These are phyloP conservation scores for Suncus etruscus DNA, from an alignment of 2,113 vertebrate species.

Conservation along the genomic window DNA sequence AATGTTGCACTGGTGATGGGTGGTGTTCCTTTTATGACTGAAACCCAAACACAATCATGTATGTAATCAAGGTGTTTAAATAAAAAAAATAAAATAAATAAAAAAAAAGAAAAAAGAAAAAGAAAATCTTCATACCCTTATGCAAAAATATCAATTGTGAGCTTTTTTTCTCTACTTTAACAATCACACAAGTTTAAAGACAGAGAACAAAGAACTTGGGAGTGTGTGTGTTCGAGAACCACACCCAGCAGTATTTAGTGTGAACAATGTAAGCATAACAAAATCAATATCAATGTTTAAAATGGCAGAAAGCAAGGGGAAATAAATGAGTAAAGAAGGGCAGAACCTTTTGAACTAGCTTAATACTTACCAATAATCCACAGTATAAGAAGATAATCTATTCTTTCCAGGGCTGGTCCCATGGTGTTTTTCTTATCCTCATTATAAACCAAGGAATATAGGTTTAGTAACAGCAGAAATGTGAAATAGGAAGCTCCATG, in stretches of 20 bases:
- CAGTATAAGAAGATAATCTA: conserved; percentile 97
- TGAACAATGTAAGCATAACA: conserved; percentile 42
- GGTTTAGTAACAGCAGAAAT: conserved; percentile 96
- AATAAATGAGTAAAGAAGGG: conserved; percentile 34
- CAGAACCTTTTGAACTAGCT: conserved; percentile 51
- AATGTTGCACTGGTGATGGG: no score
- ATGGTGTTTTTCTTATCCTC: conserved; percentile 97
- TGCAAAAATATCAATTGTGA: conserved; percentile 26
- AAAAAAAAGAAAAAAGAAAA: no score
- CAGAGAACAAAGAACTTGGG: conserved; percentile 20
- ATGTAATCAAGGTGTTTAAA: no score
- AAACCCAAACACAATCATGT: no score
- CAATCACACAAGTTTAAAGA: conserved; percentile 20
- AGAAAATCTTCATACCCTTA: neutral
- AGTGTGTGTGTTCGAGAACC: no score
- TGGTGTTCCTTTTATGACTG: no score
- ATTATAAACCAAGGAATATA: conserved; percentile 99
- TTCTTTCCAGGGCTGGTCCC: conserved; percentile 96
- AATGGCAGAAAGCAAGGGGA: conserved; percentile 32
- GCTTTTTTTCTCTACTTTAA: conserved; percentile 39
- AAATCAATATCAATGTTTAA: conserved; percentile 32
- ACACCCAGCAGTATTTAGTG: neutral
- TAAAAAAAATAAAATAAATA: no score
- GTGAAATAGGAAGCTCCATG: conserved; percentile 99
- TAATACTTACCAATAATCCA: conserved; percentile 96